Conservation (phyloP, 2,797 vertebrate genomes). For the Falco columbarius region DNA sequence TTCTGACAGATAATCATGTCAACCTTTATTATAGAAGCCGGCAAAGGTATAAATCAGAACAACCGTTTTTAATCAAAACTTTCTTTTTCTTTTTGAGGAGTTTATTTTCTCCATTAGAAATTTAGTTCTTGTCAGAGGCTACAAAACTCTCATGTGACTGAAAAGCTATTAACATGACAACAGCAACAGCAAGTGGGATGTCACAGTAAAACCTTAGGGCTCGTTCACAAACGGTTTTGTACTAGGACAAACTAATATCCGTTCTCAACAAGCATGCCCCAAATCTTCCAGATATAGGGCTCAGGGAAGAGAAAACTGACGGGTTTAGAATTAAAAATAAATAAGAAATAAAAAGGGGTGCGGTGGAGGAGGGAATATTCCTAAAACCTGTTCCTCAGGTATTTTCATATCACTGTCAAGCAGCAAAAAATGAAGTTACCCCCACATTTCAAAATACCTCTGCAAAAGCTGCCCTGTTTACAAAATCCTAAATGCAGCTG, state of each 20-base stretch:
- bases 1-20: background rate
- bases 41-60: background rate
- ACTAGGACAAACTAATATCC: background rate
- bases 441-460: background rate
- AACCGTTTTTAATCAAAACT: background rate
- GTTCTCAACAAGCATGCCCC: background rate
- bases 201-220: background rate
- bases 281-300: background rate
- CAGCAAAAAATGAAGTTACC: background rate
- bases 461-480: background rate
- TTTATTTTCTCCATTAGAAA: background rate
- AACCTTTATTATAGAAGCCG: background rate
- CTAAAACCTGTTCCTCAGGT: background rate
- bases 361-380: background rate
- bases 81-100: background rate
- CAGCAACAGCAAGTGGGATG: background rate
- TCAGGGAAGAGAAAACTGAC: background rate
- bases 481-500: background rate
- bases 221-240: background rate
- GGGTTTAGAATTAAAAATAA: background rate
- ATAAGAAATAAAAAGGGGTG: accelerated
- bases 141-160: background rate
- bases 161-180: background rate
- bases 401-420: background rate
- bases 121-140: background rate